phyloP scores from a whole-genome alignment of 64 coral and sea anemone genomes.

The Dendronephthya gigantea region DNA sequence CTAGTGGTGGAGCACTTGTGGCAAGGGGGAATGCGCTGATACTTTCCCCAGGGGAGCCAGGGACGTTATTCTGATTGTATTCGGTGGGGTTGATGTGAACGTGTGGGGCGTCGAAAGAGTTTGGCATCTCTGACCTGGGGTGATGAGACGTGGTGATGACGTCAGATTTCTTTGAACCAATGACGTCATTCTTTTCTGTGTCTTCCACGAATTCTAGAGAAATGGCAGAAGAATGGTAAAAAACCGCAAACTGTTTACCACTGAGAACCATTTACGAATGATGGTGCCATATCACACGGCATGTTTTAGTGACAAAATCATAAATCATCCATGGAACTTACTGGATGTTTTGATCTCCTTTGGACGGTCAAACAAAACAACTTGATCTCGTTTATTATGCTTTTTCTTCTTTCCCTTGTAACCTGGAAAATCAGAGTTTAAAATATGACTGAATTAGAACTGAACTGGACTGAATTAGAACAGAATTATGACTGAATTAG shows the following conservation, averaged over 20 bases:
- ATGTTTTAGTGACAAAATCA: too few relatives aligned
- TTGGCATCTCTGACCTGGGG: not conserved
- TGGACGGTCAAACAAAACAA: conserved; percentile 37
- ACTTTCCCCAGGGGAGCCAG: not conserved
- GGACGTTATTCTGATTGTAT: not conserved
- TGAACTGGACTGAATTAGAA: not conserved
- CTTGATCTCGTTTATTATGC: conserved; percentile 37
- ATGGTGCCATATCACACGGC: too few relatives aligned
- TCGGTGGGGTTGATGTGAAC: conserved; percentile 10
- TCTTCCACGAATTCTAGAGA: not conserved
- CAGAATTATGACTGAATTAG: too few relatives aligned
- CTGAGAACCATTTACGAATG: too few relatives aligned
- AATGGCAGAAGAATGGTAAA: not conserved
- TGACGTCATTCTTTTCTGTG: not conserved
- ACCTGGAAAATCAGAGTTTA: conserved; percentile 12
- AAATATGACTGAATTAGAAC: too few relatives aligned
- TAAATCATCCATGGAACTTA: too few relatives aligned
- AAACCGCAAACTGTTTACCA: not conserved
- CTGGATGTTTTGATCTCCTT: conserved; percentile 23
- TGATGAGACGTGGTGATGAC: not conserved
- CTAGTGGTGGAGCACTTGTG: not conserved
- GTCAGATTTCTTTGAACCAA: not conserved
- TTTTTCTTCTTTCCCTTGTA: conserved; percentile 31
- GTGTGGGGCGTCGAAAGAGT: not conserved
- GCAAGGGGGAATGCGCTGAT: conserved; percentile 6